These are phyloP conservation scores for Antrozous pallidus DNA, from an alignment of 2,797 vertebrate species.

Conservation along the genomic window DNA sequence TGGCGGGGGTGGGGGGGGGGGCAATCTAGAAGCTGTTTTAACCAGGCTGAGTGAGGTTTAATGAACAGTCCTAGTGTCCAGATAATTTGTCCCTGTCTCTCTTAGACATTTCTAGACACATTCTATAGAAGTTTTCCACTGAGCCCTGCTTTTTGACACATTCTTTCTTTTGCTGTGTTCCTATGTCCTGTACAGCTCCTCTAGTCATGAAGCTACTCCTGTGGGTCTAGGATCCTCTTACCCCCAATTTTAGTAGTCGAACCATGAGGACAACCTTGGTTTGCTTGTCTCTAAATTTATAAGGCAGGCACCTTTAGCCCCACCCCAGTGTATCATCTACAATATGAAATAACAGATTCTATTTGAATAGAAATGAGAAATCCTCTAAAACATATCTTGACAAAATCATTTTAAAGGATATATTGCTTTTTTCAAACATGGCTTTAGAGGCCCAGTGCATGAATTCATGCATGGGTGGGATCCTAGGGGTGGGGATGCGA, in stretches of 20 bases:
- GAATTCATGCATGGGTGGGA: no score
- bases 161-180: not conserved
- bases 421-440: not conserved
- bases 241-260: not conserved
- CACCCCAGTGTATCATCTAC: not conserved
- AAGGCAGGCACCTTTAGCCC: not conserved
- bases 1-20: not conserved
- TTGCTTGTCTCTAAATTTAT: not conserved
- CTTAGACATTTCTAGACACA: not conserved
- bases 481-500: no score
- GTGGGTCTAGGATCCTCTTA: not conserved
- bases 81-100: not conserved
- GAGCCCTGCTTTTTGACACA: not conserved
- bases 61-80: not conserved
- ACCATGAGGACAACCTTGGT: not conserved
- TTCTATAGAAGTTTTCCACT: not conserved
- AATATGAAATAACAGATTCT: not conserved
- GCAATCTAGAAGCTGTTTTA: not conserved
- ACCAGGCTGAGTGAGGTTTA: not conserved
- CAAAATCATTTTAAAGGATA: slow-evolving; percentile 34
- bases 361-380: slow-evolving; percentile 6
- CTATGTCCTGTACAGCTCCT: not conserved
- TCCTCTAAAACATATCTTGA: not conserved
- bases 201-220: not conserved
- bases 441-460: not conserved